These are phyloP conservation scores for Sebastiscus albofasciatus DNA, from an alignment of 2,797 vertebrate species.

Conservation along the genomic window DNA sequence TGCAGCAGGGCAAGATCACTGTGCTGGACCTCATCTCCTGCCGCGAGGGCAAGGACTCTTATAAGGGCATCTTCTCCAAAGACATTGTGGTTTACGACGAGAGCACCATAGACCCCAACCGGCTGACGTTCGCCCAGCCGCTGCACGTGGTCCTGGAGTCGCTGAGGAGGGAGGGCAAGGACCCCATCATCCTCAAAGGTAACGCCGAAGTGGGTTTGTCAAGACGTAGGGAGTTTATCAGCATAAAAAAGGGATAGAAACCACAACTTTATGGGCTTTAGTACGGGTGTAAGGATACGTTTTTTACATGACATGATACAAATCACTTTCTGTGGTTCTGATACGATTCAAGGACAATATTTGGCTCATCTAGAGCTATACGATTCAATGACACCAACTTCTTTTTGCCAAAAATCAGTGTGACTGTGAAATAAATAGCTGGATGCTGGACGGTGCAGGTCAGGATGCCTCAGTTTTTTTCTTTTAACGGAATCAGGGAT, in stretches of 20 bases:
- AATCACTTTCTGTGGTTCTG: too few species aligned
- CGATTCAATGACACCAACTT: too few species aligned
- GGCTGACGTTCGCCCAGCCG: slow-evolving; percentile 91
- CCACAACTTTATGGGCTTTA: slow-evolving; percentile 30
- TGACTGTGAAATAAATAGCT: too few species aligned
- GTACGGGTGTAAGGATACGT: background rate
- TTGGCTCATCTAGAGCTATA: too few species aligned
- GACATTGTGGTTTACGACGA: slow-evolving; percentile 99
- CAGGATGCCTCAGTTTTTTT: too few species aligned
- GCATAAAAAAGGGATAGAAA: slow-evolving; percentile 17
- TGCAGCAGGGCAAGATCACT: slow-evolving; percentile 99
- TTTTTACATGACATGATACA: too few species aligned
- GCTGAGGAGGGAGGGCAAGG: slow-evolving; percentile 96
- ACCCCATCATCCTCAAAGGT: slow-evolving; percentile 98
- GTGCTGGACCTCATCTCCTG: slow-evolving; percentile 98
- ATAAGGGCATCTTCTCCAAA: slow-evolving; percentile 98
- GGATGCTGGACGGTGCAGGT: too few species aligned
- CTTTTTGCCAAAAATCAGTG: too few species aligned
- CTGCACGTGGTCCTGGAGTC: slow-evolving; percentile 95
- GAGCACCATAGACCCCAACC: slow-evolving; percentile 91
- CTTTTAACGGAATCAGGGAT: too few species aligned
- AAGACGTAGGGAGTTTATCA: background rate
- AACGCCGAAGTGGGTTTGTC: slow-evolving; percentile 46
- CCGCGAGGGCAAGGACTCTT: slow-evolving; percentile 94
- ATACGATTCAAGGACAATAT: too few species aligned